A percentile compares a stretch with the other conserved stretches of the same genome.
phyloP scores from a whole-genome alignment of 2,113 vertebrate species.

The Leucopsar rothschildi region DNA sequence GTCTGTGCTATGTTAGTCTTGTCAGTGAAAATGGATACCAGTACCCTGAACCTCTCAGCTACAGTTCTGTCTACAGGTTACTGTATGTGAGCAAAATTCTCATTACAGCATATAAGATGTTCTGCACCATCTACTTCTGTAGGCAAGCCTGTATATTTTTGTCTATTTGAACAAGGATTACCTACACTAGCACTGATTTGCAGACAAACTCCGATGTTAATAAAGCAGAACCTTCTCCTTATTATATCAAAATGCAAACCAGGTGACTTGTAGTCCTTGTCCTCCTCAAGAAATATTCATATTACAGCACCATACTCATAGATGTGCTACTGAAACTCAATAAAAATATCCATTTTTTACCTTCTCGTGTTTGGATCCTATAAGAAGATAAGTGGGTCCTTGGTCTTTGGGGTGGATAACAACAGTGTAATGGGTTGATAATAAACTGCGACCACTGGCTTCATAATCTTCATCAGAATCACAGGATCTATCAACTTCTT shows the following conservation, averaged over 20 bases:
- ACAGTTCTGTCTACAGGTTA: not conserved
- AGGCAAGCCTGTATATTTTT: not conserved
- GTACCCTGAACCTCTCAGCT: not conserved
- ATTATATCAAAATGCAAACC: not conserved
- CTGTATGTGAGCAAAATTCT: not conserved
- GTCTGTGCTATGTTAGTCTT: not conserved
- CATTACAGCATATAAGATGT: not conserved
- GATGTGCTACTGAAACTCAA: not conserved
- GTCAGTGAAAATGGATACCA: not conserved
- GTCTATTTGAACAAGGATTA: not conserved
- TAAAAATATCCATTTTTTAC: slow-evolving; percentile 57
- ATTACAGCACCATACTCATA: not conserved
- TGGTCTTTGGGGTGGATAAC: slow-evolving; percentile 89
- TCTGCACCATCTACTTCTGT: not conserved
- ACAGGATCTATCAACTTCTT: slow-evolving; percentile 89
- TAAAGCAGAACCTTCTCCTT: not conserved
- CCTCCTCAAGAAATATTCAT: not conserved
- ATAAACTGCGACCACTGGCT: slow-evolving; percentile 77
- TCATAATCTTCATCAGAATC: slow-evolving; percentile 89
- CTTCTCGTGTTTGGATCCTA: slow-evolving; percentile 90
- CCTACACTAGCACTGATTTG: not conserved
- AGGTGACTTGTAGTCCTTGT: not conserved
- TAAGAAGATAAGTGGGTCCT: slow-evolving; percentile 88
- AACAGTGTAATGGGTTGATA: slow-evolving; percentile 83
- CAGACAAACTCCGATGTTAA: not conserved